These are phyloP conservation scores for Clanis bilineata DNA, from an alignment of 2,888 invertebrate species.

Conservation along the genomic window DNA sequence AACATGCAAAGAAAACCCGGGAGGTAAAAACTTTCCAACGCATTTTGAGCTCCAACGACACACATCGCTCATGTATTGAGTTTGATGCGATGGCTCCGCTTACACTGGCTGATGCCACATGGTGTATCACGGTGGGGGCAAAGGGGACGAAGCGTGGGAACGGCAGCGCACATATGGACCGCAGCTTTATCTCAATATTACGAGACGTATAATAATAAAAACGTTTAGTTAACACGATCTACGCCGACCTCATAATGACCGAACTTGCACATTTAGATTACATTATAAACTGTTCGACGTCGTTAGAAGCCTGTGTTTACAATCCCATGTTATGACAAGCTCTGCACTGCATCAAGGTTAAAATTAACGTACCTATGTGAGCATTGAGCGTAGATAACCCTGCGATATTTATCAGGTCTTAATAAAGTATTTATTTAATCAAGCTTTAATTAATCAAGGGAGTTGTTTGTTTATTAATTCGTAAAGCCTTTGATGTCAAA, in stretches of 20 bases:
- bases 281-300: constrained; percentile 33
- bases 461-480: not conserved
- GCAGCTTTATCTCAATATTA: constrained; percentile 75
- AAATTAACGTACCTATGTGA: constrained; percentile 11
- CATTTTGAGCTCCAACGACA: constrained; percentile 41
- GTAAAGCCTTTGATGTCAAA: too few relatives aligned
- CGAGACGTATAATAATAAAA: constrained; percentile 70
- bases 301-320: constrained; percentile 13
- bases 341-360: constrained; percentile 5
- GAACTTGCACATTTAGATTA: constrained; percentile 58
- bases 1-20: constrained; percentile 66
- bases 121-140: constrained; percentile 47
- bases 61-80: constrained; percentile 27
- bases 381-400: not conserved
- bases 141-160: constrained; percentile 64
- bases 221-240: constrained; percentile 67
- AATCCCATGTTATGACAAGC: constrained; percentile 14
- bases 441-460: too few relatives aligned
- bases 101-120: constrained; percentile 65
- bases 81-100: constrained; percentile 44
- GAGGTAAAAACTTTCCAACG: constrained; percentile 63
- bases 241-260: constrained; percentile 54
- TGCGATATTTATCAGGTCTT: constrained; percentile 2
- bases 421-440: too few relatives aligned
- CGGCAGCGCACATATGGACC: constrained; percentile 71